Conservation (phyloP, 2,113 vertebrate species). For the Candoia aspera region DNA sequence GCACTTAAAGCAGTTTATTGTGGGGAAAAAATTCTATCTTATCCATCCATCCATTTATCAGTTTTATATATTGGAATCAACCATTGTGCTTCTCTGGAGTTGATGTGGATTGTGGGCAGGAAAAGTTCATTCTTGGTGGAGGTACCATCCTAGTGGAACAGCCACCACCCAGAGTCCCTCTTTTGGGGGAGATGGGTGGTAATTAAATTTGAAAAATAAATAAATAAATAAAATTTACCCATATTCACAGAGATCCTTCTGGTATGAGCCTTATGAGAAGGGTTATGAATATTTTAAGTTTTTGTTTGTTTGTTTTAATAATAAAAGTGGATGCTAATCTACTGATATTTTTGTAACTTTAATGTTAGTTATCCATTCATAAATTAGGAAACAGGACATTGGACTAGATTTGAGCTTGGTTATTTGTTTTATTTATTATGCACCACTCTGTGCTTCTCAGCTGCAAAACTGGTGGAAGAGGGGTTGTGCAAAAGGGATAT, state of each 20-base stretch:
- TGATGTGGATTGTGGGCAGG: not conserved
- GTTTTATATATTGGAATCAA: not conserved
- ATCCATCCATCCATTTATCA: not conserved
- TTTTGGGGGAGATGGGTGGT: too few relatives aligned
- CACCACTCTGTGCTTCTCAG: not conserved
- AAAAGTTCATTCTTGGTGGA: not conserved
- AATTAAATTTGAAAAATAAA: too few relatives aligned
- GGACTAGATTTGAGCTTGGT: not conserved
- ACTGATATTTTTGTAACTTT: not conserved
- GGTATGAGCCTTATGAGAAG: not conserved
- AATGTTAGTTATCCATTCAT: not conserved
- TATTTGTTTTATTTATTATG: not conserved
- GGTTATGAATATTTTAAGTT: not conserved
- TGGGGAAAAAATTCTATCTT: not conserved
- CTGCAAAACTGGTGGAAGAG: not conserved
- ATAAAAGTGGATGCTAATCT: not conserved
- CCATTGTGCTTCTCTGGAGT: not conserved
- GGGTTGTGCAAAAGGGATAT: not conserved
- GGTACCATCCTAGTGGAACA: not conserved
- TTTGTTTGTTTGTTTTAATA: not conserved
- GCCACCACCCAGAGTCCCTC: too few relatives aligned
- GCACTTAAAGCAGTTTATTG: not conserved
- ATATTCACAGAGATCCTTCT: not conserved
- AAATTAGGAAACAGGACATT: not conserved
- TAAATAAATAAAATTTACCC: too few relatives aligned